A percentile compares a stretch with the other conserved stretches of the same genome.
Conservation (phyloP, 1,140 invertebrate species). For the Microplitis demolitor region DNA sequence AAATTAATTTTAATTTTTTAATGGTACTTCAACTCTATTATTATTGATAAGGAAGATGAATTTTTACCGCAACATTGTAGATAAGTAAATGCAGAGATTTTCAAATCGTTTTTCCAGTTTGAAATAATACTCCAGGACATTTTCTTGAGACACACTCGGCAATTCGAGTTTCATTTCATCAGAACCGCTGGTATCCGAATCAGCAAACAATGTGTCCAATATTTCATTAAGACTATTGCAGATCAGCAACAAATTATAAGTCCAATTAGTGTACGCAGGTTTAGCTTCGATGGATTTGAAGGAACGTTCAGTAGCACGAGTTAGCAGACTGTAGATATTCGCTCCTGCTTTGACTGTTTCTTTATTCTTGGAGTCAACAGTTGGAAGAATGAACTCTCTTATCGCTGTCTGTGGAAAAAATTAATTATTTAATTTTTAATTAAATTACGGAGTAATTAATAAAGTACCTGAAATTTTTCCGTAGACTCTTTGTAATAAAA, state of each 20-base stretch:
- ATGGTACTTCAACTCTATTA: too few species aligned
- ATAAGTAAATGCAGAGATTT: conserved; percentile 49
- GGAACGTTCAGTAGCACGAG: conserved; percentile 40
- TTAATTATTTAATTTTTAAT: neutral
- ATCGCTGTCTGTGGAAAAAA: conserved; percentile 36
- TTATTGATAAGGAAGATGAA: neutral
- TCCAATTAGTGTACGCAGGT: conserved; percentile 38
- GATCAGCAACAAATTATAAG: conserved; percentile 44
- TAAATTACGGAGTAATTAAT: conserved; percentile 5
- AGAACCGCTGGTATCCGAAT: conserved; percentile 35
- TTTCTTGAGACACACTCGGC: conserved; percentile 38
- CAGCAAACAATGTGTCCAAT: conserved; percentile 45
- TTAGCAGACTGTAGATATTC: conserved; percentile 44
- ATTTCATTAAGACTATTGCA: conserved; percentile 50
- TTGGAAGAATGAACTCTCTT: conserved; percentile 39
- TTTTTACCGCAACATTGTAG: conserved; percentile 45
- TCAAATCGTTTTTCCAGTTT: conserved; percentile 42
- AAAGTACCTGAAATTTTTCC: conserved; percentile 42
- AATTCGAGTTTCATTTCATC: conserved; percentile 39
- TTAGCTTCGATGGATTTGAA: conserved; percentile 43
- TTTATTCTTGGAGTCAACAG: conserved; percentile 42
- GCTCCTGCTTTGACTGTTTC: conserved; percentile 44
- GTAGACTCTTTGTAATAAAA: conserved; percentile 48
- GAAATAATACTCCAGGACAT: conserved; percentile 43
- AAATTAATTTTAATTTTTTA: too few species aligned